Base-by-base conservation (phyloP, 2,888 invertebrate species). In the Clostera curtula region DNA sequence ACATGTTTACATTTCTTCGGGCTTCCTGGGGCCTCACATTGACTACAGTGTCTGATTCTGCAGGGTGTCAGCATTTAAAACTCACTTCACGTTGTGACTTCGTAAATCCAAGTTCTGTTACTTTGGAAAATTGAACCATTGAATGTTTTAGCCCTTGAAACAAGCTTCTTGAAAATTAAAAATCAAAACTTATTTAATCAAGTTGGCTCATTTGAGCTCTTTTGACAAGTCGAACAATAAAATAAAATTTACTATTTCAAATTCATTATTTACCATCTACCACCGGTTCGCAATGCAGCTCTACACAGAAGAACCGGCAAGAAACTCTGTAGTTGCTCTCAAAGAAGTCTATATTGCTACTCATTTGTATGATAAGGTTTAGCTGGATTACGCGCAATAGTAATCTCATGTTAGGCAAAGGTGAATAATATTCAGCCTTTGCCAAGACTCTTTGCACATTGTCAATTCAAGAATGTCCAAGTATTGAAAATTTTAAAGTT, bases 361-460 rank as follows among this genome's bases (percentile, higher is more conserved):
- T 27, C 27, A 27, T 27, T 27, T 23, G 27, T 13, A 27, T n/a
- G 27, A 27, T 23, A 27, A 13, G 27, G 23, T 27, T 27, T 27
- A 18, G 18, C 23, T 27, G 17, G 16, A 29, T 21, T 25, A 19
- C 24, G 24, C 19, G 19, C 20, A 24, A 25, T 29, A 25, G 15
- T 24, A 25, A 25, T 29, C 29, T 29, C 19, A 29, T 25, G 24
- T 25, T 19, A 29, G 19, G 20, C 19, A 29, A 8, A 20, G 29
- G 29, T 24, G 29, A 29, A 24, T 25, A 31, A 26, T 31, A 26
- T 26, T 31, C 26, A 26, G 26, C 18, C 15, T 26, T 31, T 31
- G 12, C 11, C 24, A 31, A 17, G 26, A 31, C 23, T 25, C 24
- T 24, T 16, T 29, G 15, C 21, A 21, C 15, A 21, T 21, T 21